phyloP scores from a whole-genome alignment of 2,888 invertebrate genomes.

The Heteromyza rotundicornis region DNA sequence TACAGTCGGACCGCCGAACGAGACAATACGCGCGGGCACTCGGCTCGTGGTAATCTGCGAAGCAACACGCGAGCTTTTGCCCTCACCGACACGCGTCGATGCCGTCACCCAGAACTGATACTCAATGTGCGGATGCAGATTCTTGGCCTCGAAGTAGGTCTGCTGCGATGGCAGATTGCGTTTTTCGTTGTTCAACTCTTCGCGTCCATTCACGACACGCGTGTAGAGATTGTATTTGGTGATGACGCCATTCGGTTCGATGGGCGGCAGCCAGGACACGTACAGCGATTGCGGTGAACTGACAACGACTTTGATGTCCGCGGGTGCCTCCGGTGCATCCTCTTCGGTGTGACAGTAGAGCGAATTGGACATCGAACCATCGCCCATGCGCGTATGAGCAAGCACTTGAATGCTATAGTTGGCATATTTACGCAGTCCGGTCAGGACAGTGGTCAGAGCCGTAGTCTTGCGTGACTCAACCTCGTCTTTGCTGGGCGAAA shows the following conservation, averaged over 20 bases:
- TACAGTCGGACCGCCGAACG: conserved; percentile 72
- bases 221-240: conserved; percentile 78
- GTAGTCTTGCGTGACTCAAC: conserved; percentile 72
- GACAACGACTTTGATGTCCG: conserved; percentile 80
- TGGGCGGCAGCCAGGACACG: conserved; percentile 79
- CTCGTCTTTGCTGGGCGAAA: conserved; percentile 64
- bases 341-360: conserved; percentile 79
- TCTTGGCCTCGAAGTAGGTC: conserved; percentile 72
- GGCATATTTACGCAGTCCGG: conserved; percentile 75
- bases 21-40: conserved; percentile 73
- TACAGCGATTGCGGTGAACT: conserved; percentile 76
- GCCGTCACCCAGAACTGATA: conserved; percentile 83
- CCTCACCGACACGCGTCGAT: conserved; percentile 78
- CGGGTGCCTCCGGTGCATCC: conserved; percentile 81
- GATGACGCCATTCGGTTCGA: conserved; percentile 77
- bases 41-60: conserved; percentile 72
- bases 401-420: conserved; percentile 83
- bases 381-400: conserved; percentile 80
- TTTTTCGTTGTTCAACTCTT: conserved; percentile 74
- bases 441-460: conserved; percentile 72
- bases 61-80: conserved; percentile 73
- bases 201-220: conserved; percentile 71
- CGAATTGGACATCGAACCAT: conserved; percentile 73
- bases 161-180: conserved; percentile 70
- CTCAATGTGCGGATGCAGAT: conserved; percentile 72